Conservation (phyloP, 2,113 vertebrate genomes). For the Sander lucioperca region DNA sequence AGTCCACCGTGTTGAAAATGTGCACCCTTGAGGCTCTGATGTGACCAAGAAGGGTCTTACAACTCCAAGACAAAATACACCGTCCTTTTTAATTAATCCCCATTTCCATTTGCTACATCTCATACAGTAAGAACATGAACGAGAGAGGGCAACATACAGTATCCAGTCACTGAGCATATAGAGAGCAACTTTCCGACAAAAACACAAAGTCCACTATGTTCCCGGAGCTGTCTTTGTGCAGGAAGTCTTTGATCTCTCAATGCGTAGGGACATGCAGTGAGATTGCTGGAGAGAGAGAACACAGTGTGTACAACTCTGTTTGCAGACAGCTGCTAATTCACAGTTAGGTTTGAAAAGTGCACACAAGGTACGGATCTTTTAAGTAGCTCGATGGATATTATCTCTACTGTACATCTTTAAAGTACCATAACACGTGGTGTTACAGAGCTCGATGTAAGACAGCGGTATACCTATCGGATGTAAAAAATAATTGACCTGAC, state of each 20-base stretch:
- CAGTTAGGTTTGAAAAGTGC: conserved; percentile 79
- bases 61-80: conserved; percentile 72
- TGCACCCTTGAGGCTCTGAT: not conserved
- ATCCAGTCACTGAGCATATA: conserved; percentile 77
- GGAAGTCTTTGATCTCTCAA: conserved; percentile 71
- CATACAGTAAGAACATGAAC: conserved; percentile 79
- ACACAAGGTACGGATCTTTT: conserved; percentile 75
- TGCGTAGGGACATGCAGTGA: conserved; percentile 80
- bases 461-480: conserved; percentile 68
- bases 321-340: conserved; percentile 79
- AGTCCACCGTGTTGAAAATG: conserved; percentile 11
- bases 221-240: conserved; percentile 62
- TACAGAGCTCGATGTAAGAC: conserved; percentile 71
- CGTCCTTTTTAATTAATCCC: conserved; percentile 72
- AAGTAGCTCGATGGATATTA: conserved; percentile 65
- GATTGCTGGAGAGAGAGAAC: conserved; percentile 72
- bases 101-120: conserved; percentile 77
- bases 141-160: conserved; percentile 72
- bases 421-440: conserved; percentile 75
- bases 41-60: conserved; percentile 37
- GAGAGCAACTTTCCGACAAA: conserved; percentile 67
- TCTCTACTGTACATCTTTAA: conserved; percentile 64
- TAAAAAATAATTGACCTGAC: conserved; percentile 79
- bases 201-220: conserved; percentile 67
- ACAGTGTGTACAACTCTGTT: conserved; percentile 77